Evolutionary conservation across 2,113 vertebrate genomes (phyloP).

Genomic region (Murina feae): DNA sequence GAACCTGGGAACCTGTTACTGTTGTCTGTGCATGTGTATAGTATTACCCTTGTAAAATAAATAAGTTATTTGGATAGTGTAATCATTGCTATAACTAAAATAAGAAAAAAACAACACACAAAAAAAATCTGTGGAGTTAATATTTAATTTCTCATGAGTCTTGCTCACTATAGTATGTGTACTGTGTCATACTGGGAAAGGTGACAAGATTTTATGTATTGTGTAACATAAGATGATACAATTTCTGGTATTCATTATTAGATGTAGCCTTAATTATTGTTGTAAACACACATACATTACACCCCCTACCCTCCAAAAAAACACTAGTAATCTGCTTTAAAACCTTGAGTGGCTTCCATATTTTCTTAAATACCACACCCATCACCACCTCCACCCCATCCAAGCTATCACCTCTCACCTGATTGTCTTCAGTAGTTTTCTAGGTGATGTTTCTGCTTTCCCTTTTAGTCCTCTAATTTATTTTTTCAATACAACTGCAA

Average conservation of each 20-base stretch:
- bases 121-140: background rate
- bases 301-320: background rate
- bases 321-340: background rate
- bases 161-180: background rate
- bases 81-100: background rate
- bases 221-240: background rate
- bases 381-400: background rate
- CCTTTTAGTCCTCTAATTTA: background rate
- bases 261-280: background rate
- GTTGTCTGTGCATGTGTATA: background rate
- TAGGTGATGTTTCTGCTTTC: background rate
- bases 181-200: background rate
- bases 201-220: background rate
- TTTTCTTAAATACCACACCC: background rate
- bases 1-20: background rate
- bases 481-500: background rate
- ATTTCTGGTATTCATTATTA: background rate
- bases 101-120: conserved; percentile 8
- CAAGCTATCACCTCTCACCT: background rate
- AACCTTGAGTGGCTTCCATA: background rate
- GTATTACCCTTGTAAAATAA: background rate
- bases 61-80: conserved; percentile 20
- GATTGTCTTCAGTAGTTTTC: background rate
- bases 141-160: background rate
- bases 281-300: background rate